phyloP scores from a whole-genome alignment of 2,797 vertebrate species.

The Cuculus canorus region DNA sequence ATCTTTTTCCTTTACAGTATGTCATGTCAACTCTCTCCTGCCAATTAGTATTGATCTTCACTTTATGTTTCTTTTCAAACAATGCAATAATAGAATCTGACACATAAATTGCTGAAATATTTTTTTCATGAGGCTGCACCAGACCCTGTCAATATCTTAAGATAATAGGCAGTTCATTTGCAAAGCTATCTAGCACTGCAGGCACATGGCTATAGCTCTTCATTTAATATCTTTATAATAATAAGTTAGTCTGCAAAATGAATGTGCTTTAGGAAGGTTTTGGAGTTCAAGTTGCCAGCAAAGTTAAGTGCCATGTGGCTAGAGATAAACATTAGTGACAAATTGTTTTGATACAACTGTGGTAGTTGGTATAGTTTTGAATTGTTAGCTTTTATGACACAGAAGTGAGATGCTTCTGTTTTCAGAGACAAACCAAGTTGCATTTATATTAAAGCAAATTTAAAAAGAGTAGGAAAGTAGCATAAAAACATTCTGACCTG shows the following conservation, averaged over 20 bases:
- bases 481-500: neutral
- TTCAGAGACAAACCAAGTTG: neutral
- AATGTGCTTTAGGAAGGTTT: neutral
- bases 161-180: neutral
- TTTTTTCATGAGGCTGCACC: slow-evolving; percentile 4
- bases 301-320: neutral
- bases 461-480: neutral
- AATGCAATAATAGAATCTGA: neutral
- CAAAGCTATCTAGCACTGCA: neutral
- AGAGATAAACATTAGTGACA: neutral
- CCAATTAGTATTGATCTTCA: slow-evolving; percentile 29
- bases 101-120: slow-evolving; percentile 1
- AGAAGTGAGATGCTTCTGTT: neutral
- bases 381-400: neutral
- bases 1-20: neutral
- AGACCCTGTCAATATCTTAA: neutral
- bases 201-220: neutral
- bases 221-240: neutral
- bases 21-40: neutral
- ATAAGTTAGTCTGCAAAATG: neutral
- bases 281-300: neutral
- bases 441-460: neutral
- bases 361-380: neutral
- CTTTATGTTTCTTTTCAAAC: neutral
- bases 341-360: neutral